Conservation (phyloP, 2,888 invertebrate genomes). For the Acleris emargana region DNA sequence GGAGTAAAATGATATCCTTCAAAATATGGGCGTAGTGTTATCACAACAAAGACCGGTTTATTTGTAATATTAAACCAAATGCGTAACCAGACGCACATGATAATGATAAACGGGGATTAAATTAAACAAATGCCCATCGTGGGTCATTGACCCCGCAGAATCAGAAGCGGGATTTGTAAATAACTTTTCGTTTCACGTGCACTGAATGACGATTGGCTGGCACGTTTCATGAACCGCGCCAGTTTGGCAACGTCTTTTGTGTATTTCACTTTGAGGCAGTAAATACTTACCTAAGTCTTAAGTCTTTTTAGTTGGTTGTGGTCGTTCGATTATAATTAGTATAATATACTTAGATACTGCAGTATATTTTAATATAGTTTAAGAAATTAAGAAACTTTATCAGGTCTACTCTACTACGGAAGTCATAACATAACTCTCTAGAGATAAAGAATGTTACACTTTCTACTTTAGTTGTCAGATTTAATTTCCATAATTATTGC, state of each 20-base stretch:
- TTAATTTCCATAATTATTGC: not conserved
- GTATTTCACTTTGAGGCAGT: not conserved
- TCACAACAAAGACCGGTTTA: constrained; percentile 13
- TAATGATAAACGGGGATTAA: constrained; percentile 45
- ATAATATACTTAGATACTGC: not conserved
- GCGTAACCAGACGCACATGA: constrained; percentile 17
- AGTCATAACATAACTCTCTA: not conserved
- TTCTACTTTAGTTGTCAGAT: not conserved
- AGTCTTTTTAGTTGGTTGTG: too few relatives aligned
- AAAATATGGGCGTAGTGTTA: constrained; percentile 8
- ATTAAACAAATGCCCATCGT: constrained; percentile 49
- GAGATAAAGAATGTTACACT: constrained; percentile 10
- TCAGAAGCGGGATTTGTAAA: constrained; percentile 36
- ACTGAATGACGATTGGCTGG: constrained; percentile 5
- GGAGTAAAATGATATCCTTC: constrained; percentile 1
- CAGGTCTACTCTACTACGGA: not conserved
- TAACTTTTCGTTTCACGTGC: constrained; percentile 23
- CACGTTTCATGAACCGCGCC: constrained; percentile 15
- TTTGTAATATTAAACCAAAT: constrained; percentile 21
- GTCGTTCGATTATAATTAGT: not conserved
- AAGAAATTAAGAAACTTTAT: not conserved
- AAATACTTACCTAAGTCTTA: not conserved
- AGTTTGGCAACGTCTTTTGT: not conserved
- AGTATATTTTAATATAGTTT: constrained; percentile 1
- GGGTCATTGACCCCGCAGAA: constrained; percentile 47